Conservation (phyloP, 2,797 vertebrate genomes). For the Glossophaga mutica region DNA sequence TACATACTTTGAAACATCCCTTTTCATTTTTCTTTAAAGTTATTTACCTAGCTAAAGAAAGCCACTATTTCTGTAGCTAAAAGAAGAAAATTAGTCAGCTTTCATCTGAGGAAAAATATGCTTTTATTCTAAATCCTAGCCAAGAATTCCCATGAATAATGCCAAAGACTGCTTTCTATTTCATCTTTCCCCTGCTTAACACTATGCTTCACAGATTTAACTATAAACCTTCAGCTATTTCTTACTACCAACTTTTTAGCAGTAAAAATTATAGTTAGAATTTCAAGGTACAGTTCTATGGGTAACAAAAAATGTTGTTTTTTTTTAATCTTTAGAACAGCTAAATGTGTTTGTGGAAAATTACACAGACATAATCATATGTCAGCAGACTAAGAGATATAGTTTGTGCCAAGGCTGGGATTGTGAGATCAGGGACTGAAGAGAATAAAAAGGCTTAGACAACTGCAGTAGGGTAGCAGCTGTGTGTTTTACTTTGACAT, state of each 20-base stretch:
- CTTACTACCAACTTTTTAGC: background rate
- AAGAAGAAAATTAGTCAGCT: constrained; percentile 37
- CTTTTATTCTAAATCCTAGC: constrained; percentile 46
- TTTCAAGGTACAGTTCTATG: background rate
- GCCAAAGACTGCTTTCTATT: constrained; percentile 54
- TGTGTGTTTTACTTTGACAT: background rate
- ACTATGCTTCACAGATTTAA: constrained; percentile 57
- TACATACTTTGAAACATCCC: constrained; percentile 70
- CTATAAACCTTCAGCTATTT: constrained; percentile 53
- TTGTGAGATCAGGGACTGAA: background rate
- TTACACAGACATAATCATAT: background rate
- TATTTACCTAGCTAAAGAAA: constrained; percentile 65
- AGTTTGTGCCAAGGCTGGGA: background rate
- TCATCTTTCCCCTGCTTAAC: constrained; percentile 58
- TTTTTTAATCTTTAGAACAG: background rate
- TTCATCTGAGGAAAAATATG: background rate
- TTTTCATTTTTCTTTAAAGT: constrained; percentile 72
- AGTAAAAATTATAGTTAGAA: constrained; percentile 8
- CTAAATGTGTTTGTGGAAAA: constrained; percentile 16
- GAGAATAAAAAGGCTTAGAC: background rate
- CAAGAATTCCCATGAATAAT: constrained; percentile 22
- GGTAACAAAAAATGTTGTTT: background rate
- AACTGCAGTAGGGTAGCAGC: background rate
- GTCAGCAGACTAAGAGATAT: background rate
- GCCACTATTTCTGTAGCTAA: constrained; percentile 40